Evolutionary conservation across 1,140 invertebrate genomes (phyloP).

Genomic region (Trissolcus basalis): DNA sequence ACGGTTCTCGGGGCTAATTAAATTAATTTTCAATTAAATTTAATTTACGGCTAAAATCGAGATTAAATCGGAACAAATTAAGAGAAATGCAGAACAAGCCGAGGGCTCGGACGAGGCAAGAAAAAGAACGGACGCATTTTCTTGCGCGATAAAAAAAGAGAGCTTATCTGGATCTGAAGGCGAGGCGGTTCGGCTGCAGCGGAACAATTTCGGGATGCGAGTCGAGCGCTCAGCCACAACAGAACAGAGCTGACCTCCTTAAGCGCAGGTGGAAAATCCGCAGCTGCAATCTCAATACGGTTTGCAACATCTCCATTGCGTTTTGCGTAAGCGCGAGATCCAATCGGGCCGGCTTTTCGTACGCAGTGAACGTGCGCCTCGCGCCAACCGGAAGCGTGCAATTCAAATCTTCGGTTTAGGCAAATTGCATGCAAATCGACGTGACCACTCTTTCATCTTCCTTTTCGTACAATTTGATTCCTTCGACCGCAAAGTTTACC

Average conservation of each 20-base stretch:
- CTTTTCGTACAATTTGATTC: no score
- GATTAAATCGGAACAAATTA: no score
- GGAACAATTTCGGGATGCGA: conserved; percentile 28
- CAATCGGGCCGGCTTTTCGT: conserved; percentile 22
- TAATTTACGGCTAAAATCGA: no score
- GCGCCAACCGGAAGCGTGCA: conserved; percentile 19
- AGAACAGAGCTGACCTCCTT: conserved; percentile 48
- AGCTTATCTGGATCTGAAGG: neutral
- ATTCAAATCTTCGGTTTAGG: conserved; percentile 31
- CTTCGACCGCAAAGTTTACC: no score
- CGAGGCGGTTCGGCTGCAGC: conserved; percentile 5
- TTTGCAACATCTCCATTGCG: conserved; percentile 39
- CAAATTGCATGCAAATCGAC: neutral
- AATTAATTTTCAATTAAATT: no score
- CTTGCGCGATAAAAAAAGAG: no score
- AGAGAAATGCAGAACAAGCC: no score
- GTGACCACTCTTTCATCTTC: neutral
- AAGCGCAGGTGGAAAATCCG: conserved; percentile 58
- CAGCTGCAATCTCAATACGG: conserved; percentile 19
- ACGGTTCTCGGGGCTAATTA: no score
- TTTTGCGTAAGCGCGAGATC: conserved; percentile 34
- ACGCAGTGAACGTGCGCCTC: conserved; percentile 38
- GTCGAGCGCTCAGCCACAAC: conserved; percentile 23
- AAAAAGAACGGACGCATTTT: no score
- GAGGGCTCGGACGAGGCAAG: no score